Conservation (phyloP, 2,797 vertebrate species). For the Syndactyla subalaris region DNA sequence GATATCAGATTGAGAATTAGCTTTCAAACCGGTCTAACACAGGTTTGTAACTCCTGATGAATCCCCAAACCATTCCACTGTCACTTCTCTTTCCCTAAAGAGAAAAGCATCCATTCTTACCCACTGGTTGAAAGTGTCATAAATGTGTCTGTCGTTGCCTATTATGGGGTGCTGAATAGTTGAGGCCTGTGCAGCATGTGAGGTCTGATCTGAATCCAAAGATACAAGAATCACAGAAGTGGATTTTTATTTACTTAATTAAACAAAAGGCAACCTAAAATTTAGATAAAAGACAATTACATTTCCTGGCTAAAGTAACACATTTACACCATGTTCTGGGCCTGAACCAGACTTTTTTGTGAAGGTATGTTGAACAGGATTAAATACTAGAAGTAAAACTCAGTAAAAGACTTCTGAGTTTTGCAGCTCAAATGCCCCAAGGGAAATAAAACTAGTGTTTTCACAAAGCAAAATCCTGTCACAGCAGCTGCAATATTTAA, state of each 20-base stretch:
- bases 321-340: not conserved
- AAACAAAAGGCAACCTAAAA: conserved; percentile 27
- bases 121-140: conserved; percentile 92
- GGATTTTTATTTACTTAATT: conserved; percentile 1
- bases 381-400: not conserved
- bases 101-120: conserved; percentile 76
- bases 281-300: not conserved
- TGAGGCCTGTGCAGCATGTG: conserved; percentile 35
- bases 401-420: not conserved
- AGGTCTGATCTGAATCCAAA: conserved; percentile 68
- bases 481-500: not conserved
- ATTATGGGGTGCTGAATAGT: conserved; percentile 25
- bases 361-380: not conserved
- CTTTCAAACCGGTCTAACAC: not conserved
- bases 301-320: not conserved
- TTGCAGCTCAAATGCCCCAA: not conserved
- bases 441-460: not conserved
- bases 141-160: conserved; percentile 81
- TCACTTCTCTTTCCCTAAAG: not conserved
- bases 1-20: rapidly evolving
- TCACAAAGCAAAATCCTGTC: not conserved
- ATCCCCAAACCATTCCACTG: not conserved
- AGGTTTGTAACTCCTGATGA: not conserved
- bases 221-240: conserved; percentile 16
- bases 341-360: not conserved